These are phyloP conservation scores for Pseudopipra pipra DNA, from an alignment of 2,113 vertebrate genomes.

Conservation along the genomic window DNA sequence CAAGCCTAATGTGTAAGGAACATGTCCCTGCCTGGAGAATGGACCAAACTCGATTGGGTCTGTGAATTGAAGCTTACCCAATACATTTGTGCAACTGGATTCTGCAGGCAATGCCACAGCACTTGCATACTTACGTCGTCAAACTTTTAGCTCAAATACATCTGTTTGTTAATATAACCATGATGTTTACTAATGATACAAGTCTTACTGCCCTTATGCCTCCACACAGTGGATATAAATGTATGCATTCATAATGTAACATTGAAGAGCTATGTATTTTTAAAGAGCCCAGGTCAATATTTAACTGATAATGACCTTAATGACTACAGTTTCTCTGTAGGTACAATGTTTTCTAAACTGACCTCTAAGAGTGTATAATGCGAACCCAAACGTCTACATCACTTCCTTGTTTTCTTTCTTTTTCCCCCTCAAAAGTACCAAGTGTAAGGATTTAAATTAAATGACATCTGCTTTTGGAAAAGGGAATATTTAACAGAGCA, in stretches of 20 bases:
- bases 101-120: neutral
- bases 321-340: neutral
- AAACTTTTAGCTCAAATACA: neutral
- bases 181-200: neutral
- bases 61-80: neutral
- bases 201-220: neutral
- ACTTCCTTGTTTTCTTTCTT: neutral
- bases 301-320: neutral
- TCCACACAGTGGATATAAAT: neutral
- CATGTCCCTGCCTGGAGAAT: neutral
- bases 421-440: neutral
- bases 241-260: neutral
- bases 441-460: neutral
- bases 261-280: neutral
- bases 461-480: neutral
- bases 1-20: neutral
- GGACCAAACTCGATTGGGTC: neutral
- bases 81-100: neutral
- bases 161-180: neutral
- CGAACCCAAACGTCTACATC: neutral
- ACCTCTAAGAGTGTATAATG: neutral
- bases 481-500: neutral
- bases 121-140: neutral
- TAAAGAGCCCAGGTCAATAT: neutral
- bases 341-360: neutral